phyloP scores from a whole-genome alignment of 2,113 vertebrate species.

The Connochaetes taurinus region DNA sequence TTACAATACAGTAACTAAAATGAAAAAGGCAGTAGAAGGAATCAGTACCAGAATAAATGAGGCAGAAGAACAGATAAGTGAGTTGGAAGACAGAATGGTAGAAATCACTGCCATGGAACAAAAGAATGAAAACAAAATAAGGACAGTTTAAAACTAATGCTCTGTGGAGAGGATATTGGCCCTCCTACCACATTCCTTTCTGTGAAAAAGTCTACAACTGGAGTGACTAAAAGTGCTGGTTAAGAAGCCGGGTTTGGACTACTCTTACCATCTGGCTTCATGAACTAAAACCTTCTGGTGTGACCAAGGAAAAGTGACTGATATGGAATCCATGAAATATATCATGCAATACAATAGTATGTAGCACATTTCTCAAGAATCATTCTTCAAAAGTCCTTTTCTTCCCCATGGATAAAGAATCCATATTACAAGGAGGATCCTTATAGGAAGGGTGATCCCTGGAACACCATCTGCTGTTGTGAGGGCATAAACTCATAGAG shows the following conservation, averaged over 20 bases:
- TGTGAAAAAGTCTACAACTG: constrained; percentile 85
- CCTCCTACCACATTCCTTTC: constrained; percentile 92
- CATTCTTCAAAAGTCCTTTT: constrained; percentile 39
- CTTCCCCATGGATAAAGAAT: constrained; percentile 34
- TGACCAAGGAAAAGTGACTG: constrained; percentile 86
- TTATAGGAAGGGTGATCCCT: constrained; percentile 87
- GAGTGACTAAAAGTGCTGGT: constrained; percentile 89
- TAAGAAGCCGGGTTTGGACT: constrained; percentile 84
- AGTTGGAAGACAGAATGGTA: background rate
- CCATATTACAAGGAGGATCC: constrained; percentile 84
- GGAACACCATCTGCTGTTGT: constrained; percentile 92
- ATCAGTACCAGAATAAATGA: background rate
- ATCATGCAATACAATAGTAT: constrained; percentile 95
- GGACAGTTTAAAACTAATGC: background rate
- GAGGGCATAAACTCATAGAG: constrained; percentile 81
- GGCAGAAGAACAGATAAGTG: background rate
- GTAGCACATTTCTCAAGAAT: constrained; percentile 55
- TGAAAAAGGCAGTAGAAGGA: background rate
- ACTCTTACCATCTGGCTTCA: constrained; percentile 89
- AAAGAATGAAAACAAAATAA: background rate
- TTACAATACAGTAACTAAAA: background rate
- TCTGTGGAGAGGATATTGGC: constrained; percentile 84
- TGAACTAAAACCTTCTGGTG: constrained; percentile 92
- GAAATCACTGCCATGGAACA: background rate
- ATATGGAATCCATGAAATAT: constrained; percentile 85